phyloP scores from a whole-genome alignment of 2,888 invertebrate genomes.

The Rugalucina vietnamica region DNA sequence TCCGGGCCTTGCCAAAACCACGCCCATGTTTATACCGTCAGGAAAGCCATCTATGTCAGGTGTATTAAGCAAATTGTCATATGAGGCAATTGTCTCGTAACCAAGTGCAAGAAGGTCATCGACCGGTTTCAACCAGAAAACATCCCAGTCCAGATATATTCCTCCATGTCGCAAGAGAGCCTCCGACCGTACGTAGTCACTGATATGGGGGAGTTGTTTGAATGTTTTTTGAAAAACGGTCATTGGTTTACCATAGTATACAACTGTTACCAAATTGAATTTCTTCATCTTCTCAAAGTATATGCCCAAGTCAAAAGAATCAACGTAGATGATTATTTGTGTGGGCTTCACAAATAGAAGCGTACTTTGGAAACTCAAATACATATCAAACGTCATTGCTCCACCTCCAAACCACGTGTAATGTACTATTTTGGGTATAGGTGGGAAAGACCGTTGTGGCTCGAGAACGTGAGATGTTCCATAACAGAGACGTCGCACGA shows the following conservation, averaged over 20 bases:
- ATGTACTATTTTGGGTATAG: neutral
- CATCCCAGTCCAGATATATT: conserved; percentile 80
- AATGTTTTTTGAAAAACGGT: neutral
- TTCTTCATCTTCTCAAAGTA: neutral
- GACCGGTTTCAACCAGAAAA: conserved; percentile 41
- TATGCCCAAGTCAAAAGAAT: neutral
- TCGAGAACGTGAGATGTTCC: neutral
- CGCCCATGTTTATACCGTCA: neutral
- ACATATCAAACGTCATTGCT: neutral
- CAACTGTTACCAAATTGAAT: neutral
- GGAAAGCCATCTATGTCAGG: neutral
- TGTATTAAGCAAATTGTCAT: neutral
- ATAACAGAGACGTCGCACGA: neutral
- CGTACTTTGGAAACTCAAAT: neutral
- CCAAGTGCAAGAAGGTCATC: neutral
- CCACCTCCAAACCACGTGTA: neutral
- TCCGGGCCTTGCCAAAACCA: neutral
- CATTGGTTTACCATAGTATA: neutral
- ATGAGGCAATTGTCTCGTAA: neutral
- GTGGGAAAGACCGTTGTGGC: neutral
- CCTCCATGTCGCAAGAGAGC: conserved; percentile 78
- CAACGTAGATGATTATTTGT: neutral
- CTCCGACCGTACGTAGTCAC: conserved; percentile 77
- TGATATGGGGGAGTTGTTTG: conserved; percentile 55
- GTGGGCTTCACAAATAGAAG: neutral